phyloP scores from a whole-genome alignment of 2,797 vertebrate genomes.

The Salmo trutta region DNA sequence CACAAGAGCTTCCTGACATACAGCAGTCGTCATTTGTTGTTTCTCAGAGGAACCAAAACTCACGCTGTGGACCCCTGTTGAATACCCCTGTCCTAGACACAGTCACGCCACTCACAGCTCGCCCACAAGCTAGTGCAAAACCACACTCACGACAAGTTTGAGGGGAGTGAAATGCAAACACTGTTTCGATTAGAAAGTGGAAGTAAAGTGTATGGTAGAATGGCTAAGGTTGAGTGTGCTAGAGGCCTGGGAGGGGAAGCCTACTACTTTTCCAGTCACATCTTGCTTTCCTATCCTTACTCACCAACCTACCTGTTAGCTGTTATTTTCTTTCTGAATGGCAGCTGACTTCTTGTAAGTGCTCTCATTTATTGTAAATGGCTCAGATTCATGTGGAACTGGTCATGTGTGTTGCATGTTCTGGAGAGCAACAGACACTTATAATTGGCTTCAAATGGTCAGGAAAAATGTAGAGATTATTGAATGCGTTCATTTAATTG shows the following conservation, averaged over 20 bases:
- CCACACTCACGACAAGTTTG: background rate
- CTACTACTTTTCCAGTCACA: constrained; percentile 67
- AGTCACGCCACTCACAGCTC: background rate
- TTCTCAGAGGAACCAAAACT: background rate
- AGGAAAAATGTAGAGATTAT: background rate
- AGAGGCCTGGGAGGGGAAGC: constrained; percentile 35
- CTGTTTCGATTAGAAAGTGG: constrained; percentile 62
- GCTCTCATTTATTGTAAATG: constrained; percentile 75
- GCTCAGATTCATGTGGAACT: constrained; percentile 46
- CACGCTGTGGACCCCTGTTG: background rate
- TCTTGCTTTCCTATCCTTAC: constrained; percentile 60
- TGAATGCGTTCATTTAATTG: background rate
- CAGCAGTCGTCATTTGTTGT: background rate
- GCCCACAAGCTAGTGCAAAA: background rate
- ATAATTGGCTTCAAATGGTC: background rate
- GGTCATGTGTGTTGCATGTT: background rate
- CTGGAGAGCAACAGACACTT: background rate
- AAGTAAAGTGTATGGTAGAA: constrained; percentile 39
- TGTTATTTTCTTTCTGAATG: constrained; percentile 55
- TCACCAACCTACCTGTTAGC: background rate
- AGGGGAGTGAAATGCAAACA: constrained; percentile 46
- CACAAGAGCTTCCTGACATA: constrained; percentile 23
- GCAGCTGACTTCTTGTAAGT: constrained; percentile 77
- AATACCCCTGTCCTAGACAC: background rate
- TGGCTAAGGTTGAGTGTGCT: constrained; percentile 10